Evolutionary conservation across 2,888 invertebrate species (phyloP).

Genomic region (Stegana nigrithorax): DNA sequence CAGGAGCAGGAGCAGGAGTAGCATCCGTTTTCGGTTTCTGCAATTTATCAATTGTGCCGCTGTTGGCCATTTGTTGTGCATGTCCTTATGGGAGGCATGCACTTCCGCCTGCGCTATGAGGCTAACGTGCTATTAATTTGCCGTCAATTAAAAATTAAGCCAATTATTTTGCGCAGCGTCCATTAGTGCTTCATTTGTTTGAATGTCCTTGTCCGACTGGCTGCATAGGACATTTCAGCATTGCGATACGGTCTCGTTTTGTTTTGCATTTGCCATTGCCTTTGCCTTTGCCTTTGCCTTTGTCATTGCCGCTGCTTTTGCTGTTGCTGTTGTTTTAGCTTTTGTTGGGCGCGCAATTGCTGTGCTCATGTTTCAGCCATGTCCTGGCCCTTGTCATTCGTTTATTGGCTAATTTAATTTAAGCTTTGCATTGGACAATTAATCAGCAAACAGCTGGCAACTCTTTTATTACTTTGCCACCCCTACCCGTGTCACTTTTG

Average conservation of each 20-base stretch:
- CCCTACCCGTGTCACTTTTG: no score
- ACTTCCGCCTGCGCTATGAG: neutral
- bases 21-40: no score
- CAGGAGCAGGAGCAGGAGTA: no score
- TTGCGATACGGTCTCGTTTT: no score
- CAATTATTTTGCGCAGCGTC: slow-evolving; percentile 57
- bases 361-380: slow-evolving; percentile 16
- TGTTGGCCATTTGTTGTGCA: neutral
- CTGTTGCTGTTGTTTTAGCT: no score
- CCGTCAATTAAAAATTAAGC: slow-evolving; percentile 62
- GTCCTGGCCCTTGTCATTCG: slow-evolving; percentile 41
- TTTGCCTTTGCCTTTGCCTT: no score
- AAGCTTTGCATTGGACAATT: slow-evolving; percentile 61
- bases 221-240: no score
- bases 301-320: no score
- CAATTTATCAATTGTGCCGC: neutral
- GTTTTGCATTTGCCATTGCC: no score
- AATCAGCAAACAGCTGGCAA: slow-evolving; percentile 54
- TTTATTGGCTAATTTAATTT: slow-evolving; percentile 62
- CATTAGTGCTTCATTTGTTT: slow-evolving; percentile 61
- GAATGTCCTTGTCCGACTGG: slow-evolving; percentile 59
- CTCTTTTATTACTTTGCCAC: slow-evolving; percentile 37
- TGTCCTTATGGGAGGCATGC: neutral
- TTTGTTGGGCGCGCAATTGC: no score
- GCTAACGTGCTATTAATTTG: slow-evolving; percentile 53